Evolutionary conservation across 2,113 vertebrate species (phyloP).

Genomic region (Oenanthe oenanthe): DNA sequence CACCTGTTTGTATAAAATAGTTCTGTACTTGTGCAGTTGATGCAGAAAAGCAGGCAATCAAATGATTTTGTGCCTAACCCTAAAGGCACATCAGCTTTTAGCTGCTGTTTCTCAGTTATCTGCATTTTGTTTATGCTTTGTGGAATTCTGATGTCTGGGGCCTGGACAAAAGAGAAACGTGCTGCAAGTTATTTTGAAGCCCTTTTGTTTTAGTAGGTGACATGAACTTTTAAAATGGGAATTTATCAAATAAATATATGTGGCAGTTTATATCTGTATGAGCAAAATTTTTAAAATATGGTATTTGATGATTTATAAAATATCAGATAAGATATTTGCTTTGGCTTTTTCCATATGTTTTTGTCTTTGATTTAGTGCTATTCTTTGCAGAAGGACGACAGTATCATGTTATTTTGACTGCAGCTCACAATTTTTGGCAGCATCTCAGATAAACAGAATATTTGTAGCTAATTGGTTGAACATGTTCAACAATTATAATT

Average conservation of each 20-base stretch:
- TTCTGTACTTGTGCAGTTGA: background rate
- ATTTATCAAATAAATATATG: conserved; percentile 65
- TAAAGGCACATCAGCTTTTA: background rate
- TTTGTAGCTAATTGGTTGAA: conserved; percentile 78
- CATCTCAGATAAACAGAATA: conserved; percentile 76
- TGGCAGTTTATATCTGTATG: background rate
- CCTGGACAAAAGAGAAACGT: background rate
- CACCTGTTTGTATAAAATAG: background rate
- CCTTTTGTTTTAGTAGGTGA: conserved; percentile 36
- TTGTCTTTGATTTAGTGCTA: conserved; percentile 52
- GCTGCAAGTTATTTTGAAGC: background rate
- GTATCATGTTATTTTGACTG: conserved; percentile 67
- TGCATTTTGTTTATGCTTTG: background rate
- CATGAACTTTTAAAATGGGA: conserved; percentile 41
- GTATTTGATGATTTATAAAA: conserved; percentile 60
- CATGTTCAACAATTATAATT: conserved; percentile 75
- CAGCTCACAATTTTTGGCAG: conserved; percentile 69
- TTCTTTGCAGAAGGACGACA: conserved; percentile 51
- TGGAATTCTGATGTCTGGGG: conserved; percentile 1
- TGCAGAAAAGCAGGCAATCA: background rate
- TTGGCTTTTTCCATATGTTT: conserved; percentile 50
- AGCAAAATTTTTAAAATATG: conserved; percentile 46
- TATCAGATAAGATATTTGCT: conserved; percentile 68
- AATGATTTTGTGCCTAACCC: background rate
- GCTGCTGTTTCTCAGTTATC: background rate